Evolutionary conservation across 2,113 vertebrate species (phyloP).

Genomic region (Potamarius usumacintae): DNA sequence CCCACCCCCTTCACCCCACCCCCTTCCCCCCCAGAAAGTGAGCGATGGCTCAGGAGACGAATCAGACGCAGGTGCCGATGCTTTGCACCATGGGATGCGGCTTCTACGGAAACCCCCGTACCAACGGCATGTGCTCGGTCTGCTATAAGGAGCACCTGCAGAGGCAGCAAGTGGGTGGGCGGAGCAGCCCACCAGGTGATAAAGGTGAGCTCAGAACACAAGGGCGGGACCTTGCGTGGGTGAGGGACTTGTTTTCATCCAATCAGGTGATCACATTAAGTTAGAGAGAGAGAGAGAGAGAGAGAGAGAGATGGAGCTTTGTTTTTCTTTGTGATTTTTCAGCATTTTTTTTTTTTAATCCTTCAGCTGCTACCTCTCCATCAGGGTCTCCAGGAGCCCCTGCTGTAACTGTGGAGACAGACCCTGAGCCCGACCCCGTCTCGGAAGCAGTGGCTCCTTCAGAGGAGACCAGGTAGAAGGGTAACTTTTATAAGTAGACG

Average conservation of each 20-base stretch:
- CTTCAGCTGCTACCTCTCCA: conserved; percentile 67
- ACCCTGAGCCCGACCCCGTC: conserved; percentile 66
- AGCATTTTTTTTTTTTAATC: conserved; percentile 14
- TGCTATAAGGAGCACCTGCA: conserved; percentile 91
- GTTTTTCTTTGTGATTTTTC: conserved; percentile 7
- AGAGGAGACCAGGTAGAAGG: conserved; percentile 67
- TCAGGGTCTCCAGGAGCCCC: conserved; percentile 69
- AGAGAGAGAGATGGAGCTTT: background rate
- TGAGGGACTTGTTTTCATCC: conserved; percentile 44
- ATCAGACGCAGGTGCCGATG: conserved; percentile 89
- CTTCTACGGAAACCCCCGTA: conserved; percentile 88
- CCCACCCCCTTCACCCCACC: conserved; percentile 68
- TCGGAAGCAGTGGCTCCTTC: conserved; percentile 69
- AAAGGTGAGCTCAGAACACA: conserved; percentile 68
- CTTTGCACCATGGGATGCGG: conserved; percentile 87
- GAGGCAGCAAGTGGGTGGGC: conserved; percentile 84
- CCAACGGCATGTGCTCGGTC: conserved; percentile 89
- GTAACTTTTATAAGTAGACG: background rate
- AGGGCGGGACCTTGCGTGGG: background rate
- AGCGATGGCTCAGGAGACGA: conserved; percentile 87
- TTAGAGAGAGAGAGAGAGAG: background rate
- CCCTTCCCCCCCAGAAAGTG: conserved; percentile 52
- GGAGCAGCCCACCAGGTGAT: conserved; percentile 81
- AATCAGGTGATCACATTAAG: background rate
- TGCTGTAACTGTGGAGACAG: conserved; percentile 67